Conservation (phyloP, 2,888 invertebrate species). For the Eupithecia pulchellata region DNA sequence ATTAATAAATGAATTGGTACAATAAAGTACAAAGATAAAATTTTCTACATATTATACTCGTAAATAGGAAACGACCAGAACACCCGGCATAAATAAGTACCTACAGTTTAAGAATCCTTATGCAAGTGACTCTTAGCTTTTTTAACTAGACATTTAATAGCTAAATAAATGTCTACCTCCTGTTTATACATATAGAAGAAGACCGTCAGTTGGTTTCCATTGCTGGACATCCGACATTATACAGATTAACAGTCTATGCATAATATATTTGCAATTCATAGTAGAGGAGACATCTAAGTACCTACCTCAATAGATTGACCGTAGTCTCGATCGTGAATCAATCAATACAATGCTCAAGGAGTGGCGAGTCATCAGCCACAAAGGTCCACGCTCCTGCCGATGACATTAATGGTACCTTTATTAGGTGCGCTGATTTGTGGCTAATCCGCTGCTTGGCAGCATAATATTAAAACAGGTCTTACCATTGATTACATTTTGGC, state of each 20-base stretch:
- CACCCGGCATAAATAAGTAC: background rate
- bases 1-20: no score
- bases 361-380: conserved; percentile 3
- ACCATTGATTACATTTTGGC: background rate
- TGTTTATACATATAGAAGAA: no score
- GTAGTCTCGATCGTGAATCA: background rate
- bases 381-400: background rate
- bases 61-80: no score
- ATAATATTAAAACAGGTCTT: background rate
- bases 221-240: no score
- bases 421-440: background rate
- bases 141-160: no score
- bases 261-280: background rate
- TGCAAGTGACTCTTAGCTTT: no score
- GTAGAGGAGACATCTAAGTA: background rate
- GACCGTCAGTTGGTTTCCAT: background rate
- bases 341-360: background rate
- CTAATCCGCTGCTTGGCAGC: background rate
- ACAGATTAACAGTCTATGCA: no score
- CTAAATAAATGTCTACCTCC: no score
- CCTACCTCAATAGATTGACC: background rate
- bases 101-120: no score
- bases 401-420: conserved; percentile 3
- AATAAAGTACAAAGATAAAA: no score
- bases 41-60: no score